Conservation (phyloP, 2,888 invertebrate species). For the Hypercompe scribonia region DNA sequence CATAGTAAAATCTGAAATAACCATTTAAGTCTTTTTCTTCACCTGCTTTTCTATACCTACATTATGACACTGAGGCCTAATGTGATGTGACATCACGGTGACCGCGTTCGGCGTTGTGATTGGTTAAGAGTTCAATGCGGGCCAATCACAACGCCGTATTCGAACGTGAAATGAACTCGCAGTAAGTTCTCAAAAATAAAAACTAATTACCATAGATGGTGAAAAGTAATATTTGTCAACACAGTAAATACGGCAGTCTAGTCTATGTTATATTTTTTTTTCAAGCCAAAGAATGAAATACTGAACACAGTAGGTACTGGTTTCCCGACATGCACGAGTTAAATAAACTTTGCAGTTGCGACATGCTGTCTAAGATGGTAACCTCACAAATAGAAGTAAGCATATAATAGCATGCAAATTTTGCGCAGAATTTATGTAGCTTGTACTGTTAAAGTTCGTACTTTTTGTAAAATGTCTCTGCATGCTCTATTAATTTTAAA, state of each 20-base stretch:
- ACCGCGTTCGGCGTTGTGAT: too few relatives aligned
- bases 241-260: too few relatives aligned
- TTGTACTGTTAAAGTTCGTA: not conserved
- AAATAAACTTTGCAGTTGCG: not conserved
- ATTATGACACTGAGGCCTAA: too few relatives aligned
- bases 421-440: conserved; percentile 26
- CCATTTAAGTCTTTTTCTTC: not conserved
- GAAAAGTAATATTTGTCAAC: not conserved
- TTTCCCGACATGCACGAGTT: not conserved
- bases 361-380: not conserved
- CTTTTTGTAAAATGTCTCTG: not conserved
- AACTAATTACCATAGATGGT: not conserved
- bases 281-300: too few relatives aligned
- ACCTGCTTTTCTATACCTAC: not conserved
- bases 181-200: not conserved
- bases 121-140: too few relatives aligned
- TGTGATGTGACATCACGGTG: too few relatives aligned
- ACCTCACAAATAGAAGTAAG: not conserved
- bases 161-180: too few relatives aligned
- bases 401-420: conserved; percentile 19
- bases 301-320: not conserved
- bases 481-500: too few relatives aligned
- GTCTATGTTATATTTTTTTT: too few relatives aligned
- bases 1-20: not conserved
- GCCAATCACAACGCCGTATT: too few relatives aligned